Base-by-base conservation (phyloP, 2,797 vertebrate genomes). In the Eulemur coronatus region DNA sequence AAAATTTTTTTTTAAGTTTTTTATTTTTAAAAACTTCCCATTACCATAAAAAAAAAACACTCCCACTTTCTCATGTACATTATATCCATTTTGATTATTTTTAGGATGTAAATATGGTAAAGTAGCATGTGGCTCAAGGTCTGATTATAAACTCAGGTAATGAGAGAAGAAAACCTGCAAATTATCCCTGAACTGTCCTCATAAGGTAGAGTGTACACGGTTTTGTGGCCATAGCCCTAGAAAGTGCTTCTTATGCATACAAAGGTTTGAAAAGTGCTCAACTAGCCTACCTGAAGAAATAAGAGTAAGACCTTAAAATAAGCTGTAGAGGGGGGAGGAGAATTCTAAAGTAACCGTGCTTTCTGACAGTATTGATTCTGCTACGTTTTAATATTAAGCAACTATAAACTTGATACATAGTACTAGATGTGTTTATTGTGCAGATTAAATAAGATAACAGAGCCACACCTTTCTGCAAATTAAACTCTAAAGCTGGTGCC, bases 331-430 rank as follows among this genome's bases (percentile, higher is more conserved):
- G 7, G 1, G 14, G 5, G 38, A 26, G 57, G 52, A 52, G 78
- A 43, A 46, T 81, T 92, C 65, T 26, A 72, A 79, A 94, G 26
- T 18, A 12, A 14, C 17, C 55, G 18, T 81, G 80, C 38, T 80
- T 90, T 20, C 69, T 70, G 61, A 28, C 15, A 72, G 18, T 24
- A 33, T 80, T 81, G 24, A 24, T 78, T 84, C 48, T 63, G 76
- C 20, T 65, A 10, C 0, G 2, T 76, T 96, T 91, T 78, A 75
- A 57, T 91, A 84, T 75, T 73, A 92, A 96, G 79, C 82, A 95
- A 75, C 70, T 63, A 22, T 88, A 84, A 92, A 75, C 76, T 95
- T 81, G 94, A 97, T 92, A 59, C 67, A 73, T 95, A 84, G 63
- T 76, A 87, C 76, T 61, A 95, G 96, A 41, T 91, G 12, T 52